Base-by-base conservation (phyloP, 2,797 vertebrate genomes). In the Labeo calbasu region DNA sequence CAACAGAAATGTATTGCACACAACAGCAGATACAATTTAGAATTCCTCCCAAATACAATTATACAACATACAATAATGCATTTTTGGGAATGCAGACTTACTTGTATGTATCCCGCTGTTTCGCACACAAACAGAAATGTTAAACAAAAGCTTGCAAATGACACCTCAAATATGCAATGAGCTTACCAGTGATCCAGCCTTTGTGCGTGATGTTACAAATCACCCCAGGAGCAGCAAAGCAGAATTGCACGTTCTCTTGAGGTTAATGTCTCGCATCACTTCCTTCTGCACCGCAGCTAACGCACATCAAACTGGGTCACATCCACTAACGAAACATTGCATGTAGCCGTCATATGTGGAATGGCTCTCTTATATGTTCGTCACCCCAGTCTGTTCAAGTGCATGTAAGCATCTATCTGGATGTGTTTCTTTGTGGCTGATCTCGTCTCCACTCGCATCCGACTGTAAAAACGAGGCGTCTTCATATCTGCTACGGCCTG, bases 31-130 rank as follows among this genome's bases (percentile, higher is more conserved):
- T 13, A 48, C 12, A 65, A 55, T 83, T 51, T 36, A 81, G 5
- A 23, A 50, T 86, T 46, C 14, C 28, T 8, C 23, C 15, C 28
- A 36, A 40, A 53, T 3, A 32, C 79, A 88, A 86, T 89, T 87
- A 79, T 81, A 36, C 88, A 88, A 50, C 63, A 73, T 86, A 89
- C 75, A 61, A 70, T 87, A 79, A 84, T 84, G 87, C 36, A 57
- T 51, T 63, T 46, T 32, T 50, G 23, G 12, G 19, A 48, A 23
- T 7, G 5, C 21, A 50, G 25, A 21, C 43, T 57, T 63, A 75
- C 43, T 57, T 57, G 5, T n/a, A 46, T 21, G 43, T 5, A 57
- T 59, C 51, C 51, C 66, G 46, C 32, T 19, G 48, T 15, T 70
- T 17, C 36, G 2, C 3, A 25, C 36, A 76, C 48, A 63, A 6